phyloP scores from a whole-genome alignment of 1,140 invertebrate genomes.

The Phortica variegata region DNA sequence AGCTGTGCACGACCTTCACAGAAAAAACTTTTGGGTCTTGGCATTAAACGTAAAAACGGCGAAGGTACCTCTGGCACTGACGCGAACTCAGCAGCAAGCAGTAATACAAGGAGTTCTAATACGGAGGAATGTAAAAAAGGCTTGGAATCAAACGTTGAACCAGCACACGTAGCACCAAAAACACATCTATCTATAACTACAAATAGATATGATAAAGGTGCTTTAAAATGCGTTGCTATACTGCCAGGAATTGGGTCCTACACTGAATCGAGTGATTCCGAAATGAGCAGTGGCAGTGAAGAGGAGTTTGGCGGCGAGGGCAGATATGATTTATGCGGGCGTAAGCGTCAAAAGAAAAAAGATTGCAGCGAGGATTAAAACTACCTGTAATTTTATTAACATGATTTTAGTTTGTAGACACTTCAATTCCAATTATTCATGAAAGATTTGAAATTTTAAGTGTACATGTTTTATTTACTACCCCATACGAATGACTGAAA shows the following conservation, averaged over 20 bases:
- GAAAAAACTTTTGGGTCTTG: constrained; percentile 39
- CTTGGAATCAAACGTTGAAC: neutral
- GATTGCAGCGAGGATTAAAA: constrained; percentile 32
- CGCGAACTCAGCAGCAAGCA: too few species aligned
- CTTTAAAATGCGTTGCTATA: constrained; percentile 70
- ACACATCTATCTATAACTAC: constrained; percentile 15
- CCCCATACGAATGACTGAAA: constrained; percentile 25
- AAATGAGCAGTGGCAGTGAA: constrained; percentile 66
- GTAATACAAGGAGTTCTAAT: constrained; percentile 5
- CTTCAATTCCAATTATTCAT: too few species aligned
- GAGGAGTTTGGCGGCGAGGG: constrained; percentile 41
- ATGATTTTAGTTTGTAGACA: constrained; percentile 17
- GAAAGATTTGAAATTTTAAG: neutral
- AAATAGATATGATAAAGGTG: constrained; percentile 41
- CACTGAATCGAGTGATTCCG: constrained; percentile 70
- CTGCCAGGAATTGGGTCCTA: constrained; percentile 77
- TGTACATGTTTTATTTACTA: neutral
- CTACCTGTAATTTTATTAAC: constrained; percentile 3
- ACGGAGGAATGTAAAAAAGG: neutral
- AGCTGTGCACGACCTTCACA: constrained; percentile 30
- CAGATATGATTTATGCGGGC: constrained; percentile 63
- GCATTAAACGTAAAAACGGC: constrained; percentile 65
- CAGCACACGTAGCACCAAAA: neutral
- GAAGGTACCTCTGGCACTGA: constrained; percentile 47
- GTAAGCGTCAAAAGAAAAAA: constrained; percentile 59